Conservation (phyloP, 2,797 vertebrate species). For the Manis pentadactyla region DNA sequence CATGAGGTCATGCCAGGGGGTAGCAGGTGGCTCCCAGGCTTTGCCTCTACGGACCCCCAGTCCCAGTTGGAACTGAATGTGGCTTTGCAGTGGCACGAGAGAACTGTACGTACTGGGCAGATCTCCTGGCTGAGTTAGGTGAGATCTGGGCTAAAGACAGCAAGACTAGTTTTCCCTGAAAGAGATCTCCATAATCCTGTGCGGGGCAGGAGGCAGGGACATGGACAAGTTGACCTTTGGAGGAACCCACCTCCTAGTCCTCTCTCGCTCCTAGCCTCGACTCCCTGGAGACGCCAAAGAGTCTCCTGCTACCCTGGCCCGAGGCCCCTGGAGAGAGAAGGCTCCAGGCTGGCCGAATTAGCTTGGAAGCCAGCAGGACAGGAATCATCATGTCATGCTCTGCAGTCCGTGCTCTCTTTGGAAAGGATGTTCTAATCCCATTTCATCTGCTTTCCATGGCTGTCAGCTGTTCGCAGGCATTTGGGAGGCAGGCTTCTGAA, state of each 20-base stretch:
- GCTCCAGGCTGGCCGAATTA: constrained; percentile 66
- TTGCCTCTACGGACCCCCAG: background rate
- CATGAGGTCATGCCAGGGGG: background rate
- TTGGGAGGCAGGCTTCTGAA: constrained; percentile 83
- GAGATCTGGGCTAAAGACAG: background rate
- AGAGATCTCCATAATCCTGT: background rate
- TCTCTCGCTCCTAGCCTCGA: background rate
- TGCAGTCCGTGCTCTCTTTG: constrained; percentile 77
- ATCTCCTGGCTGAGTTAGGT: background rate
- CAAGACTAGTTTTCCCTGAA: background rate
- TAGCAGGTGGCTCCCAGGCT: background rate
- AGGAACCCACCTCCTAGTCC: background rate
- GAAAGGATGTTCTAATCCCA: constrained; percentile 86
- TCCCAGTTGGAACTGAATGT: background rate
- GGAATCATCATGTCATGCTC: constrained; percentile 76
- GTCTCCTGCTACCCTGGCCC: background rate
- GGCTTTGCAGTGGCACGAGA: background rate
- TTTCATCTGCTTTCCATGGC: constrained; percentile 83
- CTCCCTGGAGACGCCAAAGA: constrained; percentile 62
- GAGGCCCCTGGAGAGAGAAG: constrained; percentile 40
- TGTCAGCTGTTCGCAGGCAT: constrained; percentile 89
- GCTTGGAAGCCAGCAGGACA: constrained; percentile 57
- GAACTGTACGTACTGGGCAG: background rate
- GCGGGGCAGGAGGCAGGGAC: constrained; percentile 14
- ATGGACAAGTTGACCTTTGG: constrained; percentile 37